Conservation (phyloP, 2,888 invertebrate genomes). For the Aphidoletes aphidimyza region DNA sequence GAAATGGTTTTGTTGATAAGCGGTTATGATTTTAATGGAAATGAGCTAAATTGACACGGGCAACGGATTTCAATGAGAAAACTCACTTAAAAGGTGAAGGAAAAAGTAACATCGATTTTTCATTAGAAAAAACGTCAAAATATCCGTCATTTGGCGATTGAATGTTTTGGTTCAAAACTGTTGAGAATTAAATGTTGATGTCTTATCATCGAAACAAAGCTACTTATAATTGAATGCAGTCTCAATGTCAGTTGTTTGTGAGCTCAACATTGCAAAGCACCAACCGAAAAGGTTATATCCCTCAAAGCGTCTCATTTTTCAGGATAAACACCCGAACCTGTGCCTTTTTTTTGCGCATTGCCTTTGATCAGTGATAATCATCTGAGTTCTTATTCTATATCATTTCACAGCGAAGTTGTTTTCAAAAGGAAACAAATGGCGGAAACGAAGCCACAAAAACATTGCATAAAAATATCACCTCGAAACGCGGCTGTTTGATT, state of each 20-base stretch:
- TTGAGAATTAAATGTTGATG: background rate
- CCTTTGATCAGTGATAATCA: background rate
- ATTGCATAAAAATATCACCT: background rate
- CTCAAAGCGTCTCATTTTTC: background rate
- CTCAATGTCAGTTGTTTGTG: no score
- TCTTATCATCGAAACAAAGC: slow-evolving; percentile 17
- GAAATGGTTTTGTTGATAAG: slow-evolving; percentile 10
- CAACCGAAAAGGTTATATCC: background rate
- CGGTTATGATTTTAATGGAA: background rate
- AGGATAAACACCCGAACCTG: no score
- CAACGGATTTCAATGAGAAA: background rate
- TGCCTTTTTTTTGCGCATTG: no score
- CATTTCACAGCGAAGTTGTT: background rate
- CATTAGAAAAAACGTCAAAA: no score
- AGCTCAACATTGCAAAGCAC: no score
- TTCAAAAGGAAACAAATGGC: background rate
- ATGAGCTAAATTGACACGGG: background rate
- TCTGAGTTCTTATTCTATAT: background rate
- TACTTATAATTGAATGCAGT: background rate
- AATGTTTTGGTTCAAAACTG: no score
- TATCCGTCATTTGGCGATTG: background rate
- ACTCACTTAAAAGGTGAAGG: background rate
- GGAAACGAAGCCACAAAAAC: background rate
- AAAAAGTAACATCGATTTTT: background rate
- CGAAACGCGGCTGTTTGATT: background rate